Evolutionary conservation across 1,140 invertebrate species (phyloP), one percentile per base, ranked within the genome.

Genomic region (Temnothorax nylanderi): DNA sequence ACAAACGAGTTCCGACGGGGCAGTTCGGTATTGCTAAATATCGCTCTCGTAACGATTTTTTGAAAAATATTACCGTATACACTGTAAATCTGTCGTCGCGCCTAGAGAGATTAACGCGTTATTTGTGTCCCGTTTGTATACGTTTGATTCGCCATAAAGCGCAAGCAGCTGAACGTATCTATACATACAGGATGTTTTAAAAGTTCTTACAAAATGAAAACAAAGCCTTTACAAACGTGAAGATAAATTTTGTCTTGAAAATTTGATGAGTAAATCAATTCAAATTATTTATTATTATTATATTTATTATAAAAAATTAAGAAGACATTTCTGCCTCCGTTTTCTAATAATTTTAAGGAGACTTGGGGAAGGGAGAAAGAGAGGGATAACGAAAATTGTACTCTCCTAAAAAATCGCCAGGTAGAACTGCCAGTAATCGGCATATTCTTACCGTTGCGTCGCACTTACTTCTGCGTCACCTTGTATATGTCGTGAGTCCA

Each of bases 41-140:
- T 13, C 26, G 58, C 60, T 34, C n/a, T 26, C 6, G 10, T 64
- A 64, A 34, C 41, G 76, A 65, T 78, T 78, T 78, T 78, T 78
- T 13, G 10, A 49, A 47, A 65, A 65, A 65, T 47, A 64, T 64
- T 64, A 77, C 51, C n/a, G 21, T 41, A 16, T 47, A 77, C 26
- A 37, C 34, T 37, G 64, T 81, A 56, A 81, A 81, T 71, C 60
- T 56, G n/a, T 37, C 62, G 13, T 21, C 47, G 18, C 67, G 13
- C 16, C 34, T 7, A 8, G 62, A 80, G 26, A 37, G 34, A 54
- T 71, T 71, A 11, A 71, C 16, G 34, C 10, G 26, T 81, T 81
- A 71, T 71, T 81, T 54, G n/a, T 41, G 47, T 54, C 8, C n/a
- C 44, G 13, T 26, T 51, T 69, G 34, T 54, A 34, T 21, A 37